phyloP scores from a whole-genome alignment of 1,140 invertebrate genomes.

The Whitmania pigra region DNA sequence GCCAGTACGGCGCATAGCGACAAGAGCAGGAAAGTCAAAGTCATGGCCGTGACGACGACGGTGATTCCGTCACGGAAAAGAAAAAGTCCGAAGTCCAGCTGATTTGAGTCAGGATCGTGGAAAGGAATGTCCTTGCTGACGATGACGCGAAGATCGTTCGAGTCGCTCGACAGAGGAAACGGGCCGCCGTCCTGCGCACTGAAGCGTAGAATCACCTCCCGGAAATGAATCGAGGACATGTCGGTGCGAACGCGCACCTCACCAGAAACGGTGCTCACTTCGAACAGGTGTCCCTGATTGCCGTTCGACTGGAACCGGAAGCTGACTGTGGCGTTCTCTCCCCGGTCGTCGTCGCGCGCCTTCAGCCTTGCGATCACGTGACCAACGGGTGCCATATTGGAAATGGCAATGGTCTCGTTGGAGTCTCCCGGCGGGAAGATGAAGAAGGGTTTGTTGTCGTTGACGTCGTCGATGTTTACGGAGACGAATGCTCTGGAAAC shows the following conservation, averaged over 20 bases:
- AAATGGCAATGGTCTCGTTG: constrained; percentile 23
- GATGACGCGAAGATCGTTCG: constrained; percentile 10
- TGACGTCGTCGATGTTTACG: constrained; percentile 23
- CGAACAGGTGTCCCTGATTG: constrained; percentile 14
- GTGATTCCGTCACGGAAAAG: constrained; percentile 5
- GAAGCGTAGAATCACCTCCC: constrained; percentile 6
- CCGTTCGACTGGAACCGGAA: constrained; percentile 17
- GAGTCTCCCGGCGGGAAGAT: constrained; percentile 15
- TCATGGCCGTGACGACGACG: constrained; percentile 1
- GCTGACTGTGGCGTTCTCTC: constrained; percentile 18
- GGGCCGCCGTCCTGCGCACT: not conserved
- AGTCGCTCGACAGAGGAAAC: not conserved
- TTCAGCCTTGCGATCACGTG: constrained; percentile 15
- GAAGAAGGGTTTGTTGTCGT: constrained; percentile 25
- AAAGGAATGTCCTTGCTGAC: constrained; percentile 19
- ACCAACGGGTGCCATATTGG: constrained; percentile 12
- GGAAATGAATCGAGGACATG: constrained; percentile 1
- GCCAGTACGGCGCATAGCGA: constrained; percentile 11
- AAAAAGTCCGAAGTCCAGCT: not conserved
- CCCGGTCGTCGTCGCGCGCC: constrained; percentile 20
- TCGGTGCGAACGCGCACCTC: not conserved
- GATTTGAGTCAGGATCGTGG: not conserved
- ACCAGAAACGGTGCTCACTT: constrained; percentile 7
- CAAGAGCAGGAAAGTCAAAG: constrained; percentile 7
- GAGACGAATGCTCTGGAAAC: constrained; percentile 34